A percentile compares a stretch with the other conserved stretches of the same genome.
Evolutionary conservation across 2,113 vertebrate species (phyloP).

Genomic region (Brachypteracias leptosomus): DNA sequence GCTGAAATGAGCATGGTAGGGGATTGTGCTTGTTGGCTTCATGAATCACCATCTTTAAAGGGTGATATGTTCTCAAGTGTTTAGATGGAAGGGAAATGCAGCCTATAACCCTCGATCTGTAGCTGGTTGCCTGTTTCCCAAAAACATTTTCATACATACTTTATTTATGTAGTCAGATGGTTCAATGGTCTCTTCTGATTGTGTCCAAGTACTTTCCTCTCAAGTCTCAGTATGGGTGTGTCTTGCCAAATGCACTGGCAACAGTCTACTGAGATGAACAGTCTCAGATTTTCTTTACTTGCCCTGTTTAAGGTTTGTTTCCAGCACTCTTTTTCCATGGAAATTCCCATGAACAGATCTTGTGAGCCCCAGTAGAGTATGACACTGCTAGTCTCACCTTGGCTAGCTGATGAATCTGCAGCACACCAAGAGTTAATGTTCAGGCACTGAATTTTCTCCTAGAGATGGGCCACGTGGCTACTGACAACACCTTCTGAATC

Average conservation of each 20-base stretch:
- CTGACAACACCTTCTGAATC: background rate
- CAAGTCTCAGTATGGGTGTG: background rate
- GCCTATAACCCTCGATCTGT: background rate
- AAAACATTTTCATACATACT: background rate
- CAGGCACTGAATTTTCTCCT: background rate
- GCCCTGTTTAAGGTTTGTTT: background rate
- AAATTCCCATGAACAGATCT: background rate
- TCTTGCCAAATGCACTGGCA: background rate
- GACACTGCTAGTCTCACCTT: too few relatives aligned
- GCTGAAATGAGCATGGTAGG: accelerated
- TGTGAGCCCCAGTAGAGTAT: background rate
- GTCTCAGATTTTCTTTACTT: background rate
- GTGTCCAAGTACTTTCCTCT: background rate
- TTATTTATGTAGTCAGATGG: background rate
- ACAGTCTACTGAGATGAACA: background rate
- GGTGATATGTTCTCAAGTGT: accelerated
- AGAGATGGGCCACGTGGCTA: background rate
- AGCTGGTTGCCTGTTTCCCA: background rate
- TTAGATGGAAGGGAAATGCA: background rate
- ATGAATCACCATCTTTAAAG: background rate
- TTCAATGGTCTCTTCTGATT: background rate
- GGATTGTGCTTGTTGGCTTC: background rate
- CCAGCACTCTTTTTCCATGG: background rate
- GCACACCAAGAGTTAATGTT: background rate
- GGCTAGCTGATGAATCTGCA: background rate